These are phyloP conservation scores for Megaceryle alcyon DNA, from an alignment of 2,797 vertebrate genomes.

Conservation along the genomic window DNA sequence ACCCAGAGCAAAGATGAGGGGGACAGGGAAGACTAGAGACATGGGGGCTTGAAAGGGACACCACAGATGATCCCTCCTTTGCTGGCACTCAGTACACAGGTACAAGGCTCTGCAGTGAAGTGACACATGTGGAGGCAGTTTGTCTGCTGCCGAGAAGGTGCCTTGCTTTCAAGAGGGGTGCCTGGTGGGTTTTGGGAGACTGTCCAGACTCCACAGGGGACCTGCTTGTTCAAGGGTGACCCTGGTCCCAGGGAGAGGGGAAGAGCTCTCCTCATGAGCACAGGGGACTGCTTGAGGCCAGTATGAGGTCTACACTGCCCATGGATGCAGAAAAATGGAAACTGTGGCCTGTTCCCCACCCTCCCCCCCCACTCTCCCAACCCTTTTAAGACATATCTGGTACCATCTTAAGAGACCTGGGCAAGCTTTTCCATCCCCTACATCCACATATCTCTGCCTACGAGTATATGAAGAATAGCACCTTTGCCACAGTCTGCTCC, in stretches of 20 bases:
- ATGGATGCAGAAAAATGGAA: not conserved
- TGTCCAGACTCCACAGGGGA: not conserved
- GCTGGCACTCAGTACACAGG: not conserved
- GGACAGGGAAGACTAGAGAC: not conserved
- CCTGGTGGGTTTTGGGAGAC: not conserved
- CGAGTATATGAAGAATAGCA: not conserved
- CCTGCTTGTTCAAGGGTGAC: not conserved
- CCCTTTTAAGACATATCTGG: not conserved
- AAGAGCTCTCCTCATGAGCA: not conserved
- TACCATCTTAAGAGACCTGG: not conserved
- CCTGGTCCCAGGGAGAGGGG: not conserved
- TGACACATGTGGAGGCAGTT: not conserved
- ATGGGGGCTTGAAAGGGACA: not conserved
- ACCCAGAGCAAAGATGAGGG: not conserved
- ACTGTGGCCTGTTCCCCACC: not conserved
- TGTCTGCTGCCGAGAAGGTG: not conserved
- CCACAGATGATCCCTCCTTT: not conserved
- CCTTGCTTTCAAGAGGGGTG: not conserved
- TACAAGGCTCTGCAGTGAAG: not conserved
- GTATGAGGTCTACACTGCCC: not conserved
- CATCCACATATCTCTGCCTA: not conserved
- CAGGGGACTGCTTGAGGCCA: not conserved
- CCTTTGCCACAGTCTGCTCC: not conserved
- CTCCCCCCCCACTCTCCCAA: rapidly evolving
- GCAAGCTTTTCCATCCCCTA: not conserved